Conservation (phyloP, 2,797 vertebrate genomes). For the Antennarius maculatus region DNA sequence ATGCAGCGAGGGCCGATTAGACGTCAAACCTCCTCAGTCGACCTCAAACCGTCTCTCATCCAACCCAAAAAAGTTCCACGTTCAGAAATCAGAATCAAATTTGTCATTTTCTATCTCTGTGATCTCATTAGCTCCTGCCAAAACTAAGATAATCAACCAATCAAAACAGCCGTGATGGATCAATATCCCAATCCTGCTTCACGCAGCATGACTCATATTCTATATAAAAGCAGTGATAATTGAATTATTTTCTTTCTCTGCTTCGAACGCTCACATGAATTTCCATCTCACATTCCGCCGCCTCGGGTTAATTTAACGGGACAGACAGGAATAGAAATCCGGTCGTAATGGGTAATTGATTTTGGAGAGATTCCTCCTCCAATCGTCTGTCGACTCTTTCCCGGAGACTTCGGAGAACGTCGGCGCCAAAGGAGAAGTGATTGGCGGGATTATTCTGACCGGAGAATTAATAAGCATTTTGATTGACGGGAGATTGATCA, state of each 20-base stretch:
- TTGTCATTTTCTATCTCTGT: slow-evolving; percentile 41
- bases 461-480: too few species aligned
- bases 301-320: slow-evolving; percentile 65
- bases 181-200: slow-evolving; percentile 65
- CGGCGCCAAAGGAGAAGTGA: too few species aligned
- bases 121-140: slow-evolving; percentile 61
- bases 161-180: slow-evolving; percentile 56
- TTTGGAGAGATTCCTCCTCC: slow-evolving; percentile 41
- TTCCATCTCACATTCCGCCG: slow-evolving; percentile 55
- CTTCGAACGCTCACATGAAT: slow-evolving; percentile 45
- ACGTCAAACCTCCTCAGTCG: too few species aligned
- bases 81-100: not conserved
- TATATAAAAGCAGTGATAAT: slow-evolving; percentile 62
- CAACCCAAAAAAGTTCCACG: too few species aligned
- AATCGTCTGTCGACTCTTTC: slow-evolving; percentile 3
- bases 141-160: slow-evolving; percentile 49
- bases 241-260: slow-evolving; percentile 59
- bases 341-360: slow-evolving; percentile 62
- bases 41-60: too few species aligned
- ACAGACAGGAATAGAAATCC: too few species aligned
- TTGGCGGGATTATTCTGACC: too few species aligned
- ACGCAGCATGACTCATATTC: slow-evolving; percentile 60
- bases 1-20: too few species aligned
- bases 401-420: too few species aligned
- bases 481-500: too few species aligned